Conservation (phyloP, 2,888 invertebrate species). For the Nemurella pictetii region DNA sequence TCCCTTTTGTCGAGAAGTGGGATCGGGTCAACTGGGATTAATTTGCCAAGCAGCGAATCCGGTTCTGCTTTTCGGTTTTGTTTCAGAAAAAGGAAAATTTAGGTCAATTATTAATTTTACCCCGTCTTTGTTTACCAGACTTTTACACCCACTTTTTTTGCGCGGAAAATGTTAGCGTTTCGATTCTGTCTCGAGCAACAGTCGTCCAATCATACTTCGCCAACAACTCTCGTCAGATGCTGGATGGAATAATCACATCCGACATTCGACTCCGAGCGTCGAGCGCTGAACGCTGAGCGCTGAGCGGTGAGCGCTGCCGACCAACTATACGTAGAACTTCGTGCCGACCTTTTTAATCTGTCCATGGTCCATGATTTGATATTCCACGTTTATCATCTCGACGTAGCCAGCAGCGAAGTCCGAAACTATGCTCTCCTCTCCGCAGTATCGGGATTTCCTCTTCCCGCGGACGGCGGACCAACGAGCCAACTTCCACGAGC, state of each 20-base stretch:
- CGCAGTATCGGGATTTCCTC: neutral
- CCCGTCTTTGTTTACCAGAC: neutral
- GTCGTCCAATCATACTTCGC: neutral
- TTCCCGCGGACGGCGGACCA: neutral
- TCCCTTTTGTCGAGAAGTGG: neutral
- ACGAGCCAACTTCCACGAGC: neutral
- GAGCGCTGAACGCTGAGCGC: too few species aligned
- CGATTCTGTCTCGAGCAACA: neutral
- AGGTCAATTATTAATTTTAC: neutral
- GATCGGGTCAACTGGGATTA: slow-evolving; percentile 3
- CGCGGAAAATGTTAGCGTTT: neutral
- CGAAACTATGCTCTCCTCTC: neutral
- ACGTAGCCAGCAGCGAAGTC: neutral
- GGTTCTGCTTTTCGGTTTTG: neutral
- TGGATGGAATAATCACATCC: neutral
- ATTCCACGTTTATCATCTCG: neutral
- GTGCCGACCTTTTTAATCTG: neutral
- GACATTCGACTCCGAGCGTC: neutral
- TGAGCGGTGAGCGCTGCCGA: too few species aligned
- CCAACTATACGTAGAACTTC: neutral
- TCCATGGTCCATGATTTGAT: neutral
- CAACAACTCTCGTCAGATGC: neutral
- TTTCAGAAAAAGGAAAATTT: neutral
- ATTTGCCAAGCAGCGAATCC: neutral
- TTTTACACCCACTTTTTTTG: neutral